Evolutionary conservation across 2,888 invertebrate species (phyloP).

Genomic region (Coremacera marginata): DNA sequence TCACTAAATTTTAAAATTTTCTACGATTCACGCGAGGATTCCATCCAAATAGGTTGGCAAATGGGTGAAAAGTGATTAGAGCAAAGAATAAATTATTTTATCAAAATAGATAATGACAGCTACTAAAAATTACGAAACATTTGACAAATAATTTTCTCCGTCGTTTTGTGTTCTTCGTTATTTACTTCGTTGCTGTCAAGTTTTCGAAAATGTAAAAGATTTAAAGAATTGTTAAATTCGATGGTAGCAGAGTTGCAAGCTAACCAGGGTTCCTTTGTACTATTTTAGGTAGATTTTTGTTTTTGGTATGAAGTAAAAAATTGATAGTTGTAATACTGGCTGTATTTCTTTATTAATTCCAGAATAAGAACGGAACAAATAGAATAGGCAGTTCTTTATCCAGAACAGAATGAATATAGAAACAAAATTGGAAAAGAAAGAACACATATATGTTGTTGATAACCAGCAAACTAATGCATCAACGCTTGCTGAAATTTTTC

Average conservation of each 20-base stretch:
- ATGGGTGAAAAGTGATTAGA: neutral
- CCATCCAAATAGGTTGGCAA: neutral
- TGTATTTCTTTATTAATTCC: too few species aligned
- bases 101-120: slow-evolving; percentile 22
- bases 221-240: neutral
- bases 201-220: slow-evolving; percentile 12
- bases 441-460: too few species aligned
- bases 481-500: too few species aligned
- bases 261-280: too few species aligned
- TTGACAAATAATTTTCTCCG: neutral
- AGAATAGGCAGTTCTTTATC: too few species aligned
- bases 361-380: too few species aligned
- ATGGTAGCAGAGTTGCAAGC: neutral
- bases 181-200: slow-evolving; percentile 6
- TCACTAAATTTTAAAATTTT: neutral
- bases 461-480: too few species aligned
- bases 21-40: neutral
- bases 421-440: too few species aligned
- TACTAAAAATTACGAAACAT: slow-evolving; percentile 16
- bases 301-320: too few species aligned
- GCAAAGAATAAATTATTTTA: neutral
- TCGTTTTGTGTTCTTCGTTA: neutral
- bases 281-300: too few species aligned
- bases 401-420: too few species aligned
- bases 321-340: too few species aligned